Evolutionary conservation across 2,888 invertebrate genomes (phyloP).

Genomic region (Ennomos fuscantarius): DNA sequence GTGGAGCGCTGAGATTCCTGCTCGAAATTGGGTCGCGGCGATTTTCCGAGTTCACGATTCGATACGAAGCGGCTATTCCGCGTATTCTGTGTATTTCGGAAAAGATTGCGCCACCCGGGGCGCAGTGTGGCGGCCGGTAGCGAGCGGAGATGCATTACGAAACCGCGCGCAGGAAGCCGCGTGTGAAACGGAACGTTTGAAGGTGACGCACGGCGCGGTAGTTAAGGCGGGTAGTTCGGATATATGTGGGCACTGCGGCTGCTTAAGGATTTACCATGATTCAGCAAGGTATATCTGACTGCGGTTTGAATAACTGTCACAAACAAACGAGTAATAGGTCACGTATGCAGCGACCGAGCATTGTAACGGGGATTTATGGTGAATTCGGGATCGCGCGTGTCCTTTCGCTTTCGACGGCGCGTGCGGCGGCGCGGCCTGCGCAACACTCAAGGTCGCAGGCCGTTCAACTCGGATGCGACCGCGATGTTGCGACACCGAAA

Average conservation of each 20-base stretch:
- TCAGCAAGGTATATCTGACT: slow-evolving; percentile 56
- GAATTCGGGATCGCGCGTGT: slow-evolving; percentile 64
- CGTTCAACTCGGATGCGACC: slow-evolving; percentile 85
- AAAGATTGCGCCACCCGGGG: slow-evolving; percentile 60
- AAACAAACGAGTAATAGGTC: slow-evolving; percentile 58
- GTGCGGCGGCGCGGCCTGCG: slow-evolving; percentile 59
- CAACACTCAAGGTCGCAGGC: slow-evolving; percentile 82
- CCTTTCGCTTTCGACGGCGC: slow-evolving; percentile 82
- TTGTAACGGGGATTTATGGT: slow-evolving; percentile 49
- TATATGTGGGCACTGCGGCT: slow-evolving; percentile 17
- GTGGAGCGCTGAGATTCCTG: slow-evolving; percentile 71
- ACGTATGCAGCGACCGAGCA: slow-evolving; percentile 58
- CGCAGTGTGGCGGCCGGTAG: slow-evolving; percentile 28
- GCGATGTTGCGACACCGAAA: slow-evolving; percentile 81
- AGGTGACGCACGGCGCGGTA: slow-evolving; percentile 63
- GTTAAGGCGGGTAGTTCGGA: slow-evolving; percentile 21
- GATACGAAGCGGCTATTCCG: slow-evolving; percentile 47
- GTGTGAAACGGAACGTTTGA: slow-evolving; percentile 60
- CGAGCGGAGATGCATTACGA: slow-evolving; percentile 61
- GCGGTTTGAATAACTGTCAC: slow-evolving; percentile 53
- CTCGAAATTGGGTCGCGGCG: slow-evolving; percentile 68
- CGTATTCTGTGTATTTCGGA: slow-evolving; percentile 66
- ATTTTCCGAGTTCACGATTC: slow-evolving; percentile 57
- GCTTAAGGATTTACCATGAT: slow-evolving; percentile 44
- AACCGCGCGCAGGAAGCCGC: slow-evolving; percentile 66